Base-by-base conservation (phyloP, 2,797 vertebrate genomes). In the Monodelphis domestica region DNA sequence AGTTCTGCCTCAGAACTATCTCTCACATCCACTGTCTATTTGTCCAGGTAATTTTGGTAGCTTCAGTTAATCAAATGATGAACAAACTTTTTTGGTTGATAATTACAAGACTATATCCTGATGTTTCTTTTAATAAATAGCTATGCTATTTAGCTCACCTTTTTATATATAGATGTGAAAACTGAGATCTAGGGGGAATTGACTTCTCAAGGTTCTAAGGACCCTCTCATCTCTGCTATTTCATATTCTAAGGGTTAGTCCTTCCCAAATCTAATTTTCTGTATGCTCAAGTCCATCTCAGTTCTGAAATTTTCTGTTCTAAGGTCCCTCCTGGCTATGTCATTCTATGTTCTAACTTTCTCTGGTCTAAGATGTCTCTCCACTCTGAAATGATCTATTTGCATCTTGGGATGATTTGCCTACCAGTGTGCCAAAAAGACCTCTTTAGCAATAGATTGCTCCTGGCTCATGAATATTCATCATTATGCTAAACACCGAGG, bases 381-480 rank as follows among this genome's bases (percentile, higher is more conserved):
- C 9, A 84, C 38, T 84, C 24, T 84, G 70, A 84, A 84, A 84
- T 26, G 3, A 78, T 78, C 70, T 84, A 84, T 45, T 84, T 84
- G 17, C 38, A 15, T 12, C 78, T 54, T 21, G 15, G 5, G 70
- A 55, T 56, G 63, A 2, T 33, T 21, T 54, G 51, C 87, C 87
- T 50, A 94, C 63, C 78, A 90, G 89, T 88, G 89, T 63, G 84
- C 50, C 50, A 94, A 78, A 84, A 84, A 89, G 90, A 93, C 92
- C 91, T 54, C 84, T 92, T 51, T 89, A 91, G 45, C 54, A 93
- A 51, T 55, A 9, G 30, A 88, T 91, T 94, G 88, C 78, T 90
- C 78, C 56, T 91, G 57, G 38, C 0, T 17, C 33, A 95, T 96
- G 96, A 95, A 96, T 95, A 96, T 95, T 96, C 93, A 93, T 91